These are phyloP conservation scores for Pseudomyrmex pallidus DNA, from an alignment of 1,140 invertebrate species.

Conservation along the genomic window DNA sequence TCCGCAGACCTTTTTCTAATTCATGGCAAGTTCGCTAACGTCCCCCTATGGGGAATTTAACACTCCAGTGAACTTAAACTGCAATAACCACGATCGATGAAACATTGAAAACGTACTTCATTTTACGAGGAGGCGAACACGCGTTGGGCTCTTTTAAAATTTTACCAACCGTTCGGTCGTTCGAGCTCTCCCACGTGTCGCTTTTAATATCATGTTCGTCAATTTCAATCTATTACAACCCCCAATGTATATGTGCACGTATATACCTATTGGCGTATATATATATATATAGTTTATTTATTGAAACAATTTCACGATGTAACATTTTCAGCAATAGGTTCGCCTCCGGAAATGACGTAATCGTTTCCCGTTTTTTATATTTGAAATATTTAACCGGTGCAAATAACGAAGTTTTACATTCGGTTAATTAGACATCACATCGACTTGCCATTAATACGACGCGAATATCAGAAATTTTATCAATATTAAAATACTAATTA, in stretches of 20 bases:
- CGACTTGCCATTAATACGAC: too few relatives aligned
- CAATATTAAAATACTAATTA: too few relatives aligned
- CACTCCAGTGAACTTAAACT: slow-evolving; percentile 28
- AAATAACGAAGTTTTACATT: not conserved
- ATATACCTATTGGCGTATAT: too few relatives aligned
- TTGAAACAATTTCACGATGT: slow-evolving; percentile 3
- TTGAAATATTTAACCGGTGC: too few relatives aligned
- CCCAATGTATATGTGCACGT: too few relatives aligned
- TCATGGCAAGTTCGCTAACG: slow-evolving; percentile 22
- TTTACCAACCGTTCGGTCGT: slow-evolving; percentile 28
- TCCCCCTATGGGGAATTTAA: slow-evolving; percentile 32
- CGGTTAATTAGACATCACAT: too few relatives aligned
- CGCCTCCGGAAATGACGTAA: not conserved
- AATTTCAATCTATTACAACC: slow-evolving; percentile 9
- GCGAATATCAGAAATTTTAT: not conserved
- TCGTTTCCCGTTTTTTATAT: not conserved
- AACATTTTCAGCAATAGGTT: not conserved
- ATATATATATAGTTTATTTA: not conserved
- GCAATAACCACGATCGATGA: slow-evolving; percentile 46
- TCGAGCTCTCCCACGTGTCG: slow-evolving; percentile 8
- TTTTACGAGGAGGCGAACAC: slow-evolving; percentile 14
- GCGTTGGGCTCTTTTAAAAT: slow-evolving; percentile 14
- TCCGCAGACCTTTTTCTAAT: not conserved
- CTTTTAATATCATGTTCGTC: slow-evolving; percentile 41
- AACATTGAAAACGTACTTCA: slow-evolving; percentile 48